phyloP scores from a whole-genome alignment of 2,797 vertebrate species.

The Microcaecilia unicolor region DNA sequence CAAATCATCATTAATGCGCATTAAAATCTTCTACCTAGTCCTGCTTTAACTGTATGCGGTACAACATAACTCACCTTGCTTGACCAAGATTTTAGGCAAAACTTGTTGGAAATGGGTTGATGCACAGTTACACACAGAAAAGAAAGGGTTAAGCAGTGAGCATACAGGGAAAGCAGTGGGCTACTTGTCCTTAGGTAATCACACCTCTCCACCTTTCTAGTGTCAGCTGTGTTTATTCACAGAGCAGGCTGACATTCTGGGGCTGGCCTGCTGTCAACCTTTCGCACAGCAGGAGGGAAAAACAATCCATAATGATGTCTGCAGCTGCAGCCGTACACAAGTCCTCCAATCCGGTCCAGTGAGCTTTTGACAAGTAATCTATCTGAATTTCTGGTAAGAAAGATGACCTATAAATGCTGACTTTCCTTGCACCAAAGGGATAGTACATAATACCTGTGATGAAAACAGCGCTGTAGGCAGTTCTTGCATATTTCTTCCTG shows the following conservation, averaged over 20 bases:
- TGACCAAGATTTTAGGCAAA: too few relatives aligned
- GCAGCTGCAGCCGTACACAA: neutral
- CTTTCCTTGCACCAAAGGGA: neutral
- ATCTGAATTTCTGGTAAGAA: neutral
- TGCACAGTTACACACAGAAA: neutral
- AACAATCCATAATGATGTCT: slow-evolving; percentile 10
- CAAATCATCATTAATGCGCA: too few relatives aligned
- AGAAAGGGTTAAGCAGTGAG: neutral
- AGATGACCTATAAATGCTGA: neutral
- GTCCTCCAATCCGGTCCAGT: slow-evolving; percentile 5
- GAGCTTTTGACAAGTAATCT: slow-evolving; percentile 1
- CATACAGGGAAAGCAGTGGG: neutral
- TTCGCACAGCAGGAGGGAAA: slow-evolving; percentile 15
- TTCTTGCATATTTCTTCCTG: too few relatives aligned
- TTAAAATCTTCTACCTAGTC: too few relatives aligned
- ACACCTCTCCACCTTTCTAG: neutral
- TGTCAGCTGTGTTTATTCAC: neutral
- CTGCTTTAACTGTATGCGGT: too few relatives aligned
- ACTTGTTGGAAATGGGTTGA: too few relatives aligned
- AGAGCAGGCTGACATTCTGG: neutral
- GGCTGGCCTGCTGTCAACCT: slow-evolving; percentile 3
- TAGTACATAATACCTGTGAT: neutral
- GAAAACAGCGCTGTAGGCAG: neutral
- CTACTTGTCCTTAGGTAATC: slow-evolving; percentile 4
- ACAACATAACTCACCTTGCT: too few relatives aligned